A percentile compares a stretch with the other conserved stretches of the same genome.
Conservation (phyloP, 2,888 invertebrate species). For the Periphyllus acericola region DNA sequence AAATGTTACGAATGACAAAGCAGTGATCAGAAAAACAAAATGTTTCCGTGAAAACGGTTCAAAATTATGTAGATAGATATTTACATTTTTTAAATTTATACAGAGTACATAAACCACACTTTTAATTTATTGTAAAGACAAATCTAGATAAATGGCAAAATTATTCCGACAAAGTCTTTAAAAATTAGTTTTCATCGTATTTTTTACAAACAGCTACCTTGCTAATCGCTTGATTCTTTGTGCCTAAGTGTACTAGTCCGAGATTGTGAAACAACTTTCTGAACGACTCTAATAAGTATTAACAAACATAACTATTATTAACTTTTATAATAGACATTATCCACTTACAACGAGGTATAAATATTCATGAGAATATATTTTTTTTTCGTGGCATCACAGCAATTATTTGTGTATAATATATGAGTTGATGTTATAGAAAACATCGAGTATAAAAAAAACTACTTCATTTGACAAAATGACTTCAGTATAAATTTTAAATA, state of each 20-base stretch:
- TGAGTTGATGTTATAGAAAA: neutral
- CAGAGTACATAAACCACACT: neutral
- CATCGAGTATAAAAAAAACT: neutral
- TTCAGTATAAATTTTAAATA: neutral
- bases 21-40: neutral
- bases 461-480: neutral
- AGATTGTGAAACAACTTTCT: neutral
- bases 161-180: conserved; percentile 7
- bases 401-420: neutral
- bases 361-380: neutral
- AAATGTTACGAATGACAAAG: neutral
- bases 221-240: neutral
- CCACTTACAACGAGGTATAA: neutral
- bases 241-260: neutral
- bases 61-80: neutral
- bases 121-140: neutral
- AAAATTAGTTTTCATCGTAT: neutral
- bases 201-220: neutral
- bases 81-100: neutral
- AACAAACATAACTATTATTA: neutral
- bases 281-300: neutral
- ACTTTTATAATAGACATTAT: neutral
- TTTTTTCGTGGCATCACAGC: neutral
- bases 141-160: conserved; percentile 18
- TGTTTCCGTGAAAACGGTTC: neutral